Evolutionary conservation across 2,797 vertebrate species (phyloP), one percentile per base, ranked within the genome.

Genomic region (Percopsis omiscomaycus): DNA sequence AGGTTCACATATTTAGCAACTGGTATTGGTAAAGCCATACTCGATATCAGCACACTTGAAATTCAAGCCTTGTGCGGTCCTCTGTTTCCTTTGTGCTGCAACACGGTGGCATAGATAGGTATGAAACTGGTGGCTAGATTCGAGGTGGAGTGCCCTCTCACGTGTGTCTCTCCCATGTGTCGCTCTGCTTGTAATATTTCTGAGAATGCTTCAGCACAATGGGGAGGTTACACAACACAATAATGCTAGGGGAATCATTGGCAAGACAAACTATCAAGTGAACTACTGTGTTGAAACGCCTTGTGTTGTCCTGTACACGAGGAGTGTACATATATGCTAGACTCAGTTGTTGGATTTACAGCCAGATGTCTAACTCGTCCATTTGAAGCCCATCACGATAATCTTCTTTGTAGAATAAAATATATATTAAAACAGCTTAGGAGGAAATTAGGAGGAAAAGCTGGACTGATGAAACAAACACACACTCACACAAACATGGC

Each of bases 161-260:
- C 15, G 60, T 66, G 48, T 12, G 59, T 30, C 15, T 30, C 59
- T 57, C 37, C 37, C 37, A 30, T 64, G 55, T 10, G 32, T 5
- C 11, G 10, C 12, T 22, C 15, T 61, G 52, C 51, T 46, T 28
- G 44, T 57, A 49, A 68, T 14, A 28, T 49, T 71, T 46, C 48
- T 61, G 45, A 76, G 47, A 79, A 69, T 64, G 48, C 49, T 27
- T 55, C n/a, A 42, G 64, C 12, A 61, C 54, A 78, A 77, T 50
- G 68, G 53, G 0, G 12, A 28, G 52, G 69, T 75, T 69, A 74
- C 64, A 73, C 65, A 77, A 83, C 74, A 59, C 42, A 54, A 56
- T 60, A 32, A 53, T 58, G 57, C 52, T 30, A 45, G 52, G 55
- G 50, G 45, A 28, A 63, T 47, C 14, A 61, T 30, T 42, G 52